Conservation (phyloP, 2,113 vertebrate genomes). For the Thomomys bottae region DNA sequence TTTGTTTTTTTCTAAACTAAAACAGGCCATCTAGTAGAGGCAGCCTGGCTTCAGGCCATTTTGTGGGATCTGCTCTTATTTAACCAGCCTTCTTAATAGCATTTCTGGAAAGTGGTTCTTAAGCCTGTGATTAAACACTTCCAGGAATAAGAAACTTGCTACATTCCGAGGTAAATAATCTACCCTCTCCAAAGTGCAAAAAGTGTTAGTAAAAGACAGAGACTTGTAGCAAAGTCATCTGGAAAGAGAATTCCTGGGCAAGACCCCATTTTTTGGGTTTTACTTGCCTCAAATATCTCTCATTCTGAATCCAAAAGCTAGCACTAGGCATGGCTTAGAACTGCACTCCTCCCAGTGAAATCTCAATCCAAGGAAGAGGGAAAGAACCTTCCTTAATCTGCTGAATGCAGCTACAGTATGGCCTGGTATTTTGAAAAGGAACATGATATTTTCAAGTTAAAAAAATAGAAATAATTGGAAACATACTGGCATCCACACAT, state of each 20-base stretch:
- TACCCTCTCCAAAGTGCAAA: slow-evolving; percentile 27
- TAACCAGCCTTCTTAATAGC: not conserved
- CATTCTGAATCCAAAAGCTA: not conserved
- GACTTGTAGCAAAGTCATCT: not conserved
- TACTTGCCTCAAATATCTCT: not conserved
- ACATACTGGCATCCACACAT: not conserved
- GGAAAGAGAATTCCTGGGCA: not conserved
- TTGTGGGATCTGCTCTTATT: not conserved
- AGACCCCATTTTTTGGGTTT: not conserved
- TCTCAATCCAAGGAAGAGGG: not conserved
- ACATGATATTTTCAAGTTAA: slow-evolving; percentile 7
- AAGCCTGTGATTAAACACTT: not conserved
- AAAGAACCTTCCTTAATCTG: not conserved
- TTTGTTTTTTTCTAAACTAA: not conserved
- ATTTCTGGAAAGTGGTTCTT: not conserved
- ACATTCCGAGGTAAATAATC: not conserved
- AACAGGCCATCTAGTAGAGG: not conserved
- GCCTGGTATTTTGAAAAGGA: not conserved
- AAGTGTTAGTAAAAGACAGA: not conserved
- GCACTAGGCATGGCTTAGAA: not conserved
- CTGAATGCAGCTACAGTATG: not conserved
- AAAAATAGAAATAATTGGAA: not conserved
- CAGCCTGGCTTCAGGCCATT: not conserved
- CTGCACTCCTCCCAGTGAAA: not conserved
- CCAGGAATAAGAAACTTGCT: not conserved